Base-by-base conservation (phyloP, 2,888 invertebrate species). In the Hyalella azteca region DNA sequence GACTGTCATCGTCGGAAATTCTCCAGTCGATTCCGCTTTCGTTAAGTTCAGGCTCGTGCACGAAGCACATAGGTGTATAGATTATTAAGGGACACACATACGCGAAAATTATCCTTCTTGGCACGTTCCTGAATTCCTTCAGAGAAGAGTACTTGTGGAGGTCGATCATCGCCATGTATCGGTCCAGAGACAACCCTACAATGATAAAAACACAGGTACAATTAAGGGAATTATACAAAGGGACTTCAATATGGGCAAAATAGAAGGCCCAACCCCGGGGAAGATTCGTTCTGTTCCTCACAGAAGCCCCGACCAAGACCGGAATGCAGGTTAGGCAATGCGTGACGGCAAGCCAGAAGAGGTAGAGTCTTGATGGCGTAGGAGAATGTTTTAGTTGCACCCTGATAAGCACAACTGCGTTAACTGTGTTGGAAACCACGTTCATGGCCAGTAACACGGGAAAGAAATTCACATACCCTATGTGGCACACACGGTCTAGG, bases 281-380 rank as follows among this genome's bases (percentile, higher is more conserved):
- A 4, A 81, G 29, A 19, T 66, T 45, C 15, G 26, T 45, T 11
- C 76, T 26, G 22, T 49, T 11, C 9, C 41, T 40, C 11, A 40
- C 13, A 26, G 60, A 26, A 22, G 29, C 22, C 13, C 40, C 78
- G 9, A 78, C 32, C 26, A 81, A 26, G 2, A 78, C 73, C 22
- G 73, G 39, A 9, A 39, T 41, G 73, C 75, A 49, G 19, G 78
- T 26, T n/a, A 76, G 15, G 48, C 78, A 80, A 77, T 82, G 82
- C 0, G 82, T 78, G 15, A 82, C 49, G 15, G 77, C 80, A 36
- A 80, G 36, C 76, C 78, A 80, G n/a, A 82, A 59, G 15, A 80
- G 78, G 41, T 82, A 80, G 3, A 45, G 50, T 36, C 80, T 66
- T 15, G 80, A 50, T 11, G 82, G 78, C 15, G 76, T 82, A 13